Conservation (phyloP, 2,888 invertebrate species). For the Sacculina carcini region DNA sequence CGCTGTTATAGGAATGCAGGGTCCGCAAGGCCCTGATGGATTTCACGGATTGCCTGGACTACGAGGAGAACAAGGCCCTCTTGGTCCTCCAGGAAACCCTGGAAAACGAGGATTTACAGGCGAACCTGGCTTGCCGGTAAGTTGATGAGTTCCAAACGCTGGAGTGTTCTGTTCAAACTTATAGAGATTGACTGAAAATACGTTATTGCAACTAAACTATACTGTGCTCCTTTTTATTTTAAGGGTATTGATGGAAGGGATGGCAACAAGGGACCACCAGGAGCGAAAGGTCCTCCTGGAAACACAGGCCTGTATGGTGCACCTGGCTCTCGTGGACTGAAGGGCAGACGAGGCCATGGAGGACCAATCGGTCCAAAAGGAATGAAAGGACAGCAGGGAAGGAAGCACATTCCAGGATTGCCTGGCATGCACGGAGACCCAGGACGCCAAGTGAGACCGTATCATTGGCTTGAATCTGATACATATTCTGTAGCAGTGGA, state of each 20-base stretch:
- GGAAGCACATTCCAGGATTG: conserved; percentile 41
- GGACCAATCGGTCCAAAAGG: conserved; percentile 58
- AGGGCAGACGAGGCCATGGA: conserved; percentile 54
- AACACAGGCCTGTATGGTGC: conserved; percentile 43
- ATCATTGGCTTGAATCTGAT: background rate
- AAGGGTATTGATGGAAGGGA: conserved; percentile 33
- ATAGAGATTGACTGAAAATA: too few species aligned
- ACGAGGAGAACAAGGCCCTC: conserved; percentile 29
- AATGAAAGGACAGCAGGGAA: conserved; percentile 43
- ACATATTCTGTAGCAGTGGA: too few species aligned
- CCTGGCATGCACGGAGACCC: conserved; percentile 29
- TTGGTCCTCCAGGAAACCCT: conserved; percentile 25
- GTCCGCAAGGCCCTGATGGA: conserved; percentile 60
- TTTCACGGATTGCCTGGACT: conserved; percentile 53
- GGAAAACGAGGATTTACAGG: too few species aligned
- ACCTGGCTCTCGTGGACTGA: conserved; percentile 51
- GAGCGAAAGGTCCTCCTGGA: conserved; percentile 41
- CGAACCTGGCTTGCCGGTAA: too few species aligned
- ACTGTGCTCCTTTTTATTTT: background rate
- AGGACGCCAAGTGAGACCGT: conserved; percentile 31
- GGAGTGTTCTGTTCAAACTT: too few species aligned
- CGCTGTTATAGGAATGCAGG: conserved; percentile 27
- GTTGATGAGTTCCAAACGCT: too few species aligned
- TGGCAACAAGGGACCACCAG: conserved; percentile 47
- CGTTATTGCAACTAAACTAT: too few species aligned